Percentiles rank a stretch among this genome's conserved stretches.
These are phyloP conservation scores for Sycophila sp. DNA, from an alignment of 1,140 invertebrate species.

Conservation along the genomic window DNA sequence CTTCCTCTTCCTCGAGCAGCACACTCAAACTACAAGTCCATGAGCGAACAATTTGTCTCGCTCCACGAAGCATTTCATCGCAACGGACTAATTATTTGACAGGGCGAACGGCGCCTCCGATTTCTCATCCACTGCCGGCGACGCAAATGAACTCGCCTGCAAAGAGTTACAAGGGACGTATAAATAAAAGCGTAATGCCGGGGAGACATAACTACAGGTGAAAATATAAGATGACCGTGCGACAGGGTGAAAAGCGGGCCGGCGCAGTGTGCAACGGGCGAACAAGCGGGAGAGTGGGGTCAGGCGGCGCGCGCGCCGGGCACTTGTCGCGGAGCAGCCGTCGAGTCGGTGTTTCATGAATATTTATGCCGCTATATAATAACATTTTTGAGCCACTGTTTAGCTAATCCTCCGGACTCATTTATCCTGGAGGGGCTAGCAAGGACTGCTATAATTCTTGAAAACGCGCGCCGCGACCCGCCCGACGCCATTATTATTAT, in stretches of 20 bases:
- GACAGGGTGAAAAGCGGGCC: neutral
- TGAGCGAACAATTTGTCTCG: too few species aligned
- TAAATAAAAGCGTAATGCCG: neutral
- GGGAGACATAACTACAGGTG: neutral
- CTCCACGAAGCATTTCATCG: too few species aligned
- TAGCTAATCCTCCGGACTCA: conserved; percentile 67
- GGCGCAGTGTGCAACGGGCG: neutral
- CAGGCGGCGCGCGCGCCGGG: neutral
- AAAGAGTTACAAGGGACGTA: too few species aligned
- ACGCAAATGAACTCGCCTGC: too few species aligned
- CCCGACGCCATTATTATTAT: conserved; percentile 62
- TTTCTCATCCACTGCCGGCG: too few species aligned
- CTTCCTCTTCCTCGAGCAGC: too few species aligned
- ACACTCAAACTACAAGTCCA: too few species aligned
- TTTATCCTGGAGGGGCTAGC: conserved; percentile 58
- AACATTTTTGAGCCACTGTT: conserved; percentile 69
- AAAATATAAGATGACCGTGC: conserved; percentile 25
- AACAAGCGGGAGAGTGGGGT: neutral
- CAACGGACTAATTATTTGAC: too few species aligned
- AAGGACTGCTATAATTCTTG: conserved; percentile 66
- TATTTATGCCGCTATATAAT: conserved; percentile 68
- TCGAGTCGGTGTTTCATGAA: conserved; percentile 61
- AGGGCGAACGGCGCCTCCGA: too few species aligned
- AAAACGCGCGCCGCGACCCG: conserved; percentile 49
- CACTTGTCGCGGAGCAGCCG: conserved; percentile 43